A percentile compares a stretch with the other conserved stretches of the same genome.
Evolutionary conservation across 1,140 invertebrate genomes (phyloP).

Genomic region (Zophobas atratus): DNA sequence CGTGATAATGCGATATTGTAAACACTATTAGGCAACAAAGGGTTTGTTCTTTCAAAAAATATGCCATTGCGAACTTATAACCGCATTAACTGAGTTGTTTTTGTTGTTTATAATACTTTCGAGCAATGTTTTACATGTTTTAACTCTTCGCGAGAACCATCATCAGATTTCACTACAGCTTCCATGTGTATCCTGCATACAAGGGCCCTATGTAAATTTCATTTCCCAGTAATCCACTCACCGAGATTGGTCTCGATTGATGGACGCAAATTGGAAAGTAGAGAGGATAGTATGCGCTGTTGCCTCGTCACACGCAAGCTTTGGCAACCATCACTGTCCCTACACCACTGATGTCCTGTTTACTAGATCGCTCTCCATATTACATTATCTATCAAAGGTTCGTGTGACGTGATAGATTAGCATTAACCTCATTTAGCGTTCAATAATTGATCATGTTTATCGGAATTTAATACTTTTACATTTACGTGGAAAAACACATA

Average conservation of each 20-base stretch:
- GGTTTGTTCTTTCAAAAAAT: too few species aligned
- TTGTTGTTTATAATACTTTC: too few species aligned
- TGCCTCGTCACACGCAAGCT: constrained; percentile 43
- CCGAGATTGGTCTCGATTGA: constrained; percentile 76
- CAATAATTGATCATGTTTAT: constrained; percentile 39
- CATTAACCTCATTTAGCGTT: constrained; percentile 40
- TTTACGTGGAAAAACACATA: neutral
- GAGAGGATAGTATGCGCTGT: constrained; percentile 58
- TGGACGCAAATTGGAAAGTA: constrained; percentile 76
- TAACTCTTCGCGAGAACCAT: neutral
- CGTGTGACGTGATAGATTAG: constrained; percentile 56
- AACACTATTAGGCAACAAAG: too few species aligned
- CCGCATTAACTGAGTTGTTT: too few species aligned
- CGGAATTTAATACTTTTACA: constrained; percentile 8
- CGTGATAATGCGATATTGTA: too few species aligned
- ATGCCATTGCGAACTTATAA: too few species aligned
- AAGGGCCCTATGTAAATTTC: constrained; percentile 74
- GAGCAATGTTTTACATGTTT: too few species aligned
- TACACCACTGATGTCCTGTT: constrained; percentile 7
- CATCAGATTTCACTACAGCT: neutral
- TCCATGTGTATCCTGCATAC: constrained; percentile 1
- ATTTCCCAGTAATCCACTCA: constrained; percentile 76
- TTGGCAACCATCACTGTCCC: neutral
- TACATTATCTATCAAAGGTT: constrained; percentile 58
- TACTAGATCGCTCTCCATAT: constrained; percentile 46